Evolutionary conservation across 2,888 invertebrate genomes (phyloP), one percentile per base, ranked within the genome.

Genomic region (Drosophila mimetica): DNA sequence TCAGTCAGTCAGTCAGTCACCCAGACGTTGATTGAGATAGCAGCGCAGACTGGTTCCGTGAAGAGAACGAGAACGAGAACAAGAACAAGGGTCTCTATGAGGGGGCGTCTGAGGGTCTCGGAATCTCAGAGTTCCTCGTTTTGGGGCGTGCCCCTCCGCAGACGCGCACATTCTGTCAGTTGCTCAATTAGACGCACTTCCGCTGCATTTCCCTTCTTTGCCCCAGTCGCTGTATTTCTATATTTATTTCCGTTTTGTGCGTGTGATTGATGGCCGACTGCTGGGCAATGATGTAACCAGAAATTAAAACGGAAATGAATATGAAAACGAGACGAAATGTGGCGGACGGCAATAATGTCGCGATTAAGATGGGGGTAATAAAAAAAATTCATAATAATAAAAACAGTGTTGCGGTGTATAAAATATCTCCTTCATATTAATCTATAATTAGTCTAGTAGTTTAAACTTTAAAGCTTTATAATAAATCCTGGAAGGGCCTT

Each of bases 101-200:
- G 28, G 46, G 44, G 46, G 51, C 46, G 46, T 46, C 46, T 13
- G 3, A 14, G 16, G 16, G 46, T 46, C 36, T 58, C 37, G 11
- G 47, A 25, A 22, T 47, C 47, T 60, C 61, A 18, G 20, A 44
- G 44, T 30, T 53, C 34, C 25, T 47, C 22, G 47, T 37, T 64
- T 52, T 32, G 52, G 34, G 42, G 36, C 30, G 25, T 44, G 42
- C 37, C 52, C 42, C 42, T 66, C 61, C 59, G 54, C 76, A 86
- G 80, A 75, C 73, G 84, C 74, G 76, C 71, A 58, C 70, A 67
- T 76, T 86, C 69, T 77, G 79, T 86, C 74, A 82, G 76, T 77
- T 77, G 88, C 86, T 85, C 86, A 87, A 82, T 82, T 86, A 76
- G 83, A 85, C 77, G 83, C 83, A 79, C 86, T 86, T 88, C 84